Evolutionary conservation across 2,888 invertebrate species (phyloP).

Genomic region (Macaria liturata): DNA sequence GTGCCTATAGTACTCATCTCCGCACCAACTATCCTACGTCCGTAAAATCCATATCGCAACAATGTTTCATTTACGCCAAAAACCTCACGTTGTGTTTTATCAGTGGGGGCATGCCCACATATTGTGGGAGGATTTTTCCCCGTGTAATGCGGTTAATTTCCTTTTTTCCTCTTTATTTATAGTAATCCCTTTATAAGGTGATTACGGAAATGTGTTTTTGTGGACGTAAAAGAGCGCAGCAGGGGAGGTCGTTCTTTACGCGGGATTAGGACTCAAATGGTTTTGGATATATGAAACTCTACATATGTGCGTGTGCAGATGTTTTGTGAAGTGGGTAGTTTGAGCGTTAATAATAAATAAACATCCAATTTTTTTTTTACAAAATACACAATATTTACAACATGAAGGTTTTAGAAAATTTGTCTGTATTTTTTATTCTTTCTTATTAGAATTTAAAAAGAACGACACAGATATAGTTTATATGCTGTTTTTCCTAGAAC

Average conservation of each 20-base stretch:
- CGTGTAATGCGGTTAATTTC: slow-evolving; percentile 82
- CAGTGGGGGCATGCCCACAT: slow-evolving; percentile 75
- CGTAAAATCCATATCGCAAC: slow-evolving; percentile 65
- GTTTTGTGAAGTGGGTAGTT: no score
- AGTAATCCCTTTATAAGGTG: slow-evolving; percentile 84
- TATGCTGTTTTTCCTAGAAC: no score
- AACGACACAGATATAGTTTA: no score
- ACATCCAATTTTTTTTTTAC: no score
- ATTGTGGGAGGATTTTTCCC: slow-evolving; percentile 80
- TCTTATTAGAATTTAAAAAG: no score
- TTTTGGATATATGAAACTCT: no score
- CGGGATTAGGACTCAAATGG: slow-evolving; percentile 38
- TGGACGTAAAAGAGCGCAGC: slow-evolving; percentile 81
- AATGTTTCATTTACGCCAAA: slow-evolving; percentile 78
- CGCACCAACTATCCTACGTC: slow-evolving; percentile 31
- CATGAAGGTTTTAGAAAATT: no score
- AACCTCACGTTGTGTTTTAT: slow-evolving; percentile 74
- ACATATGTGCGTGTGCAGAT: no score
- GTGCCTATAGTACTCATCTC: slow-evolving; percentile 8
- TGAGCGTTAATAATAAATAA: no score
- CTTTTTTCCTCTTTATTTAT: slow-evolving; percentile 83
- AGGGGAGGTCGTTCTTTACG: slow-evolving; percentile 63
- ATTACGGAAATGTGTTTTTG: slow-evolving; percentile 83
- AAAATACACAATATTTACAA: no score
- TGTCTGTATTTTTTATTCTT: no score